Conservation (phyloP, 2,888 invertebrate genomes). For the Timema cristinae region DNA sequence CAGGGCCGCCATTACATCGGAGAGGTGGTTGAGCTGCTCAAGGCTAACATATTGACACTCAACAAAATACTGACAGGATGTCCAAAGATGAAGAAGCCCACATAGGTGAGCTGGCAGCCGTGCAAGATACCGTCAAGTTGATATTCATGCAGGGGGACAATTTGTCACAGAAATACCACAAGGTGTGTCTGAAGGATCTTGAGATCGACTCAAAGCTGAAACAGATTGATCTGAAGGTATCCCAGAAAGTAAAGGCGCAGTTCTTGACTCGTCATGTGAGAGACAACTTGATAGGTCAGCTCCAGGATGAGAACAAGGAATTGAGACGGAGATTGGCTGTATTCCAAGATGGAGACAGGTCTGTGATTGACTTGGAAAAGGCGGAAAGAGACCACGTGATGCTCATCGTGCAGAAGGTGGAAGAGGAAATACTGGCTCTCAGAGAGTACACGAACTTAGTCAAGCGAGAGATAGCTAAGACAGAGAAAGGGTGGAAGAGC, state of each 20-base stretch:
- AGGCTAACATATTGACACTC: too few relatives aligned
- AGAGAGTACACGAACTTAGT: slow-evolving; percentile 5
- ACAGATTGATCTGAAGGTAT: background rate
- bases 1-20: too few relatives aligned
- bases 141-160: background rate
- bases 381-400: background rate
- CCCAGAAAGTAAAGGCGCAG: background rate
- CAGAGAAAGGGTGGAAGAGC: background rate
- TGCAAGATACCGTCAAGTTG: background rate
- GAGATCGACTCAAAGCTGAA: background rate
- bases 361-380: background rate
- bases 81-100: background rate
- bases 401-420: background rate
- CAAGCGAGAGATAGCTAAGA: background rate
- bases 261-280: background rate
- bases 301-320: background rate
- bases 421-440: slow-evolving; percentile 3
- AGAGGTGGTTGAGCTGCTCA: too few relatives aligned
- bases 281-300: background rate
- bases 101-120: background rate
- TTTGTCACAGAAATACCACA: background rate
- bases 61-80: too few relatives aligned
- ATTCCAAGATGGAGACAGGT: background rate
- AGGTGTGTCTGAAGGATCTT: background rate
- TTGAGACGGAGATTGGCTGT: background rate